Evolutionary conservation across 2,888 invertebrate species (phyloP), one percentile per base, ranked within the genome.

Genomic region (Epirrhoe alternata): DNA sequence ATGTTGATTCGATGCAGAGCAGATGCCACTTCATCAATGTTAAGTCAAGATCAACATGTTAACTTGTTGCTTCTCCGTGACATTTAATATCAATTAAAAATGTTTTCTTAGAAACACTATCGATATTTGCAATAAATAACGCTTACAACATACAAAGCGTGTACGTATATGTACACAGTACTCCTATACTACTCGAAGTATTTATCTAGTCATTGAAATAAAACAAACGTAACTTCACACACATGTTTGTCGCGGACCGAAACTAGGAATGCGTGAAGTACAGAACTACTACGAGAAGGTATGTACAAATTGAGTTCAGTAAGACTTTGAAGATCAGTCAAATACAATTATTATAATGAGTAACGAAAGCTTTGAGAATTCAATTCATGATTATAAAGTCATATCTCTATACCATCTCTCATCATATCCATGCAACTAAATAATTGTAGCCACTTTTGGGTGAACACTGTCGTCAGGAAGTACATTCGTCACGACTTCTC

Each of bases 401-500:
- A 24, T 24, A 24, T 24, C 24, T 24, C 0, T 42, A 42, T 12
- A 33, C 7, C 7, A 33, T 6, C 6, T 0, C 38, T 8, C 38
- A 35, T 8, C 7, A 7, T 7, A 35, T 8, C 35, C 35, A 42
- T 58, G 33, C 35, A 50, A 61, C 8, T 31, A 14, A 49, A 16
- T 31, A 42, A 10, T 54, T 10, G 33, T 16, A 59, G 65, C 1
- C 57, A 61, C 54, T 53, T 64, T 67, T 56, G 59, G 50, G 6
- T 47, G 59, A 71, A 65, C 51, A 62, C 51, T 71, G 72, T 65
- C 67, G 68, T 67, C 66, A 72, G 74, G 74, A 74, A 74, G 71
- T 50, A 50, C 10, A 47, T 24, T 63, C 31, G 72, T 71, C 71
- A 74, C 71, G 72, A 69, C 35, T 49, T 51, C 56, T 60, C 17